These are phyloP conservation scores for Podarcis cretensis DNA, from an alignment of 2,113 vertebrate species.

Conservation along the genomic window DNA sequence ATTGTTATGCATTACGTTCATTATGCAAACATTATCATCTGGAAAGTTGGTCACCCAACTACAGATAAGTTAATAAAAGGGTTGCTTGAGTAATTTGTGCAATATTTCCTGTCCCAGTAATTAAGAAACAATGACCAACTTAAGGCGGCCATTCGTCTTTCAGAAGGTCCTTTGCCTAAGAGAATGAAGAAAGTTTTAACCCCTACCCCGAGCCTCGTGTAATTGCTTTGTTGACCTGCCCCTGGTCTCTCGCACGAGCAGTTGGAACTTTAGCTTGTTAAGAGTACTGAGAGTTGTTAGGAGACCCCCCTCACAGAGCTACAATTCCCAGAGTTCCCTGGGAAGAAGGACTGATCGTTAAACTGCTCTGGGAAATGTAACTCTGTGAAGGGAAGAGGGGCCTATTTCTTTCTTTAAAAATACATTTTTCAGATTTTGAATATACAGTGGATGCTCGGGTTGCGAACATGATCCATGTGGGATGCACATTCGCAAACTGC, in stretches of 20 bases:
- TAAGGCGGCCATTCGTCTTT: constrained; percentile 1
- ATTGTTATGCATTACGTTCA: not conserved
- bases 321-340: too few relatives aligned
- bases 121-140: constrained; percentile 17
- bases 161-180: not conserved
- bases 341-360: too few relatives aligned
- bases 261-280: not conserved
- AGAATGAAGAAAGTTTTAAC: constrained; percentile 10
- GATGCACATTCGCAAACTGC: too few relatives aligned
- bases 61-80: constrained; percentile 18
- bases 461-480: too few relatives aligned
- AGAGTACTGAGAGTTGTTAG: too few relatives aligned
- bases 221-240: not conserved
- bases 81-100: constrained; percentile 18
- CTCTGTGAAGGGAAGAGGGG: too few relatives aligned
- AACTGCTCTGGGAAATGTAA: too few relatives aligned
- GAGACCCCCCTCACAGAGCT: too few relatives aligned
- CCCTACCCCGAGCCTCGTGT: not conserved
- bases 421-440: too few relatives aligned
- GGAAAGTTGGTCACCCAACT: not conserved
- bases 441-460: too few relatives aligned
- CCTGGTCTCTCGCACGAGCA: not conserved
- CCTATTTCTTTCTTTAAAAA: too few relatives aligned
- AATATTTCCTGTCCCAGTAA: constrained; percentile 18
- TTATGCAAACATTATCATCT: constrained; percentile 7